phyloP scores from a whole-genome alignment of 2,797 vertebrate species.

The Sebastes iracundus region DNA sequence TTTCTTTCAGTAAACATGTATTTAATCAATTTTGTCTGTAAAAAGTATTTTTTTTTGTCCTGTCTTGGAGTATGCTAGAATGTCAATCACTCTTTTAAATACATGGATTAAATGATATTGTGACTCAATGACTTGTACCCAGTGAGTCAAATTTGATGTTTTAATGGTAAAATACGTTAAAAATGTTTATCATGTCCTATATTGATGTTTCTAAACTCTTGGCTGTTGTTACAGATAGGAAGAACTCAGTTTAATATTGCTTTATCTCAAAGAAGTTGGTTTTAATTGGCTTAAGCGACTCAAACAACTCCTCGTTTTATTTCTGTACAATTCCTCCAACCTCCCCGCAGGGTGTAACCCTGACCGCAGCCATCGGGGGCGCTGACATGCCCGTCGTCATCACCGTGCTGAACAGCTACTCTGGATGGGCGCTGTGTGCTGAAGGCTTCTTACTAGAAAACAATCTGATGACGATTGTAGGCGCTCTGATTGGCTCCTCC shows the following conservation, averaged over 20 bases:
- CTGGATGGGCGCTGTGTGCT: slow-evolving; percentile 84
- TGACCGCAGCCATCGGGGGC: slow-evolving; percentile 86
- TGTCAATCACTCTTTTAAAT: neutral
- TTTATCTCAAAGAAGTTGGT: neutral
- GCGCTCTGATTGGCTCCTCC: slow-evolving; percentile 84
- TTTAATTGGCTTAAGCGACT: neutral
- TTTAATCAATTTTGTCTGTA: neutral
- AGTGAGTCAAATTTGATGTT: neutral
- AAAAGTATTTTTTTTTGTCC: neutral
- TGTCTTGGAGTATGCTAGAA: neutral
- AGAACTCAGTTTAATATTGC: neutral
- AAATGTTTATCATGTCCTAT: neutral
- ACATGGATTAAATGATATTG: neutral
- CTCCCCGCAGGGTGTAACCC: slow-evolving; percentile 76
- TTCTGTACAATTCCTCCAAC: neutral
- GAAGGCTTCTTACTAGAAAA: slow-evolving; percentile 87
- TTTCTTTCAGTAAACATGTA: neutral
- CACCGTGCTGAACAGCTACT: slow-evolving; percentile 85
- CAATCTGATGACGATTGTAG: slow-evolving; percentile 84
- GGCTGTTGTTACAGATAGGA: neutral
- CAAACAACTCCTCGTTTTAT: neutral
- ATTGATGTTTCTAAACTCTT: neutral
- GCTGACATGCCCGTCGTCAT: slow-evolving; percentile 87
- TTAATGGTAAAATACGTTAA: neutral
- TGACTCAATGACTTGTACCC: neutral